These are phyloP conservation scores for Papilio demoleus DNA, from an alignment of 2,888 invertebrate genomes.

Conservation along the genomic window DNA sequence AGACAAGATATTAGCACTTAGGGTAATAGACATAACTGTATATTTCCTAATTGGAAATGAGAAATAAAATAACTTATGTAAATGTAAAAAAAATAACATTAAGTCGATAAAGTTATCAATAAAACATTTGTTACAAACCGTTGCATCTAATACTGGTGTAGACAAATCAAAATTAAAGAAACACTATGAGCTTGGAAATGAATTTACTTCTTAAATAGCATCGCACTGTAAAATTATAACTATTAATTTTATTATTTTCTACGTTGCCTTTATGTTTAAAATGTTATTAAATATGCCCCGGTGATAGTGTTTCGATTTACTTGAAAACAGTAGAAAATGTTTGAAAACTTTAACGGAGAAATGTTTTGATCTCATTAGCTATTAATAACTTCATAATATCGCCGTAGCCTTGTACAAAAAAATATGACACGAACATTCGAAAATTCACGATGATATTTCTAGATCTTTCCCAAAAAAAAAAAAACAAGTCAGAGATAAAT, in stretches of 20 bases:
- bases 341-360: slow-evolving; percentile 1
- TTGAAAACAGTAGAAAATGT: slow-evolving; percentile 4
- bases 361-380: slow-evolving; percentile 16
- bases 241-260: not conserved
- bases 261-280: not conserved
- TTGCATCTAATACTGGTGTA: not conserved
- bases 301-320: slow-evolving; percentile 7
- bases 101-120: not conserved
- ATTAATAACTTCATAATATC: slow-evolving; percentile 25
- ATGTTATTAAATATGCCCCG: not conserved
- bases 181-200: not conserved
- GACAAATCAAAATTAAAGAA: slow-evolving; percentile 1
- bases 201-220: not conserved
- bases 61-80: slow-evolving; percentile 5
- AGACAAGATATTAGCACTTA: not conserved
- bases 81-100: slow-evolving; percentile 18
- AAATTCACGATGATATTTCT: slow-evolving; percentile 9
- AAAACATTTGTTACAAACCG: slow-evolving; percentile 10
- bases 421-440: not conserved
- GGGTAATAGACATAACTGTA: slow-evolving; percentile 4
- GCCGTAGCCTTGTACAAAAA: slow-evolving; percentile 27
- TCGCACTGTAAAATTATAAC: not conserved
- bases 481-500: slow-evolving; percentile 34
- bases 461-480: slow-evolving; percentile 11
- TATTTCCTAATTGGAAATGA: slow-evolving; percentile 11